A percentile compares a stretch with the other conserved stretches of the same genome.
Evolutionary conservation across 2,888 invertebrate species (phyloP).

Genomic region (Melinaea menophilus): DNA sequence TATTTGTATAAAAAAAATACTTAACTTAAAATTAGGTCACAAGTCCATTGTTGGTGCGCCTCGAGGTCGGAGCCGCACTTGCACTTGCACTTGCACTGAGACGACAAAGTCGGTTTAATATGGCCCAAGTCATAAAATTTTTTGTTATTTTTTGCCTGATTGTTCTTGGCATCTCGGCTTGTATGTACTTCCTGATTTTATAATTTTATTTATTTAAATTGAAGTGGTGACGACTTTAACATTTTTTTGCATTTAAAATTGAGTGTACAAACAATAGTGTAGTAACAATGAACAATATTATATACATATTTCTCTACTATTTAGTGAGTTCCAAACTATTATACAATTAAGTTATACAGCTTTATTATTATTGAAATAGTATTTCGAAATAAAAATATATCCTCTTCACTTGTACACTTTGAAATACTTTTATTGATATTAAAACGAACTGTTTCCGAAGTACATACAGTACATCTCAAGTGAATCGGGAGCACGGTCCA

Average conservation of each 20-base stretch:
- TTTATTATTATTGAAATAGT: too few relatives aligned
- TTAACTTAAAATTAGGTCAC: conserved; percentile 62
- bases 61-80: conserved; percentile 55
- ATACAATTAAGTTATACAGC: too few relatives aligned
- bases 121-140: conserved; percentile 17
- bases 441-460: conserved; percentile 1
- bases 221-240: not conserved
- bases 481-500: conserved; percentile 28
- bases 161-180: conserved; percentile 2
- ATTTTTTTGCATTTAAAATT: not conserved
- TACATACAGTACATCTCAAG: conserved; percentile 17
- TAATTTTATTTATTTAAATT: not conserved
- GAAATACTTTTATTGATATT: too few relatives aligned
- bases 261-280: too few relatives aligned
- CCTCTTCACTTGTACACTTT: too few relatives aligned
- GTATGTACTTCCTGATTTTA: conserved; percentile 2
- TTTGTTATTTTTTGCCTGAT: conserved; percentile 14
- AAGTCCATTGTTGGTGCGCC: conserved; percentile 65
- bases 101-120: conserved; percentile 31
- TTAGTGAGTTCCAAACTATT: too few relatives aligned
- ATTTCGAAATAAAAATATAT: too few relatives aligned
- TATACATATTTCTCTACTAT: too few relatives aligned
- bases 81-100: conserved; percentile 19
- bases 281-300: too few relatives aligned
- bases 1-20: conserved; percentile 27